Evolutionary conservation across 2,797 vertebrate species (phyloP).

Genomic region (Esox masquinongy): DNA sequence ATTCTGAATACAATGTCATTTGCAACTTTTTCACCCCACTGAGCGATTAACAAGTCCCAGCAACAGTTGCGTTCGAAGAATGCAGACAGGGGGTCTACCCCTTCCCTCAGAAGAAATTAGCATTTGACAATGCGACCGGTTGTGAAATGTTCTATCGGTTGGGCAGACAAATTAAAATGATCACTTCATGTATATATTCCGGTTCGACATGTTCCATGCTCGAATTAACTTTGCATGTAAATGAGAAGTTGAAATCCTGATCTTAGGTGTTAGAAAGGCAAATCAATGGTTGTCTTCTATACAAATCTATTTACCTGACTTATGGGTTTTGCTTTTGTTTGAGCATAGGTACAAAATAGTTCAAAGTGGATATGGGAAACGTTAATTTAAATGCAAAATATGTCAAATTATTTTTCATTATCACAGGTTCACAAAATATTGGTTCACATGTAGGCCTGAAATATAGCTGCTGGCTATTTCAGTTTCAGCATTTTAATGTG

Average conservation of each 20-base stretch:
- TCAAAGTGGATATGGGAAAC: background rate
- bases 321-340: background rate
- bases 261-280: background rate
- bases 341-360: background rate
- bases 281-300: background rate
- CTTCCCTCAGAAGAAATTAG: constrained; percentile 55
- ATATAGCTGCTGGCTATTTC: background rate
- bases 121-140: constrained; percentile 73
- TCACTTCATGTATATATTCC: constrained; percentile 32
- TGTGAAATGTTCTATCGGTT: constrained; percentile 62
- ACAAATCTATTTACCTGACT: background rate
- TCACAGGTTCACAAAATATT: background rate
- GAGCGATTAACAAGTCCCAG: constrained; percentile 83
- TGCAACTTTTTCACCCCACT: constrained; percentile 47
- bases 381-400: no score
- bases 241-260: background rate
- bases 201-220: constrained; percentile 37
- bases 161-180: constrained; percentile 63
- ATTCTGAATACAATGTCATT: constrained; percentile 63
- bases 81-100: constrained; percentile 71
- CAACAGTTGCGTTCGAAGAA: constrained; percentile 70
- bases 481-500: background rate
- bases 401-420: background rate
- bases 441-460: background rate
- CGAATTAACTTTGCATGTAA: constrained; percentile 25